Base-by-base conservation (phyloP, 2,113 vertebrate species). In the Sorex araneus region DNA sequence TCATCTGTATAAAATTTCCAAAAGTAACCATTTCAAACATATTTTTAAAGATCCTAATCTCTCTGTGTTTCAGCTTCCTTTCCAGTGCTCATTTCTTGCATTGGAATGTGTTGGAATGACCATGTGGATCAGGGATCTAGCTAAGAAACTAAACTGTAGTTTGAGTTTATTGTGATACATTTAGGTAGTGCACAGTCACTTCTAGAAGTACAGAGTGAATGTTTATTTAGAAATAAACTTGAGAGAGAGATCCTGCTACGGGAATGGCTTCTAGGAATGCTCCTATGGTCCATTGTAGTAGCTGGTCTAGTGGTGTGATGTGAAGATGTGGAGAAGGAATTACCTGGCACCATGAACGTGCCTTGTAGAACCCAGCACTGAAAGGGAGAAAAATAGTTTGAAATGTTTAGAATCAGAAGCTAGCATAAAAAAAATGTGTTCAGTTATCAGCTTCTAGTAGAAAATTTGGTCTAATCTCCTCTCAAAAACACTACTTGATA, bases 391-490 rank as follows among this genome's bases (percentile, higher is more conserved):
- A 27, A 43, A 32, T 54, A 50, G 27, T 69, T 57, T 13, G 19
- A 84, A 90, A 57, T 2, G 2, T 3, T 45, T 3, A 27, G 84
- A 73, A 18, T 75, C 74, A 71, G 36, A 86, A 91, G 27, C 5
- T 40, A 18, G 28, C 11, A 21, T 66, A 34, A 36, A 40, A 36
- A 40, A 18, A 91, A 66, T 66, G 9, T 82, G 1, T 74, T 25
- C 3, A 45, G 5, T 47, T 23, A 13, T 50, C 30, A 23, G 3
- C 18, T 85, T 50, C 78, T 78, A 82, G 25, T 50, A 87, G 76
- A 30, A 95, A 78, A 84, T 78, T 75, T 57, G 21, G 30, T 78
- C 94, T 28, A 82, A 32, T 94, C 85, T 83, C 47, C 36, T 84
- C 54, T 88, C 36, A 83, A 57, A 23, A 85, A 82, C 70, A 45